Base-by-base conservation (phyloP, 1,140 invertebrate species). In the Radopholus similis region DNA sequence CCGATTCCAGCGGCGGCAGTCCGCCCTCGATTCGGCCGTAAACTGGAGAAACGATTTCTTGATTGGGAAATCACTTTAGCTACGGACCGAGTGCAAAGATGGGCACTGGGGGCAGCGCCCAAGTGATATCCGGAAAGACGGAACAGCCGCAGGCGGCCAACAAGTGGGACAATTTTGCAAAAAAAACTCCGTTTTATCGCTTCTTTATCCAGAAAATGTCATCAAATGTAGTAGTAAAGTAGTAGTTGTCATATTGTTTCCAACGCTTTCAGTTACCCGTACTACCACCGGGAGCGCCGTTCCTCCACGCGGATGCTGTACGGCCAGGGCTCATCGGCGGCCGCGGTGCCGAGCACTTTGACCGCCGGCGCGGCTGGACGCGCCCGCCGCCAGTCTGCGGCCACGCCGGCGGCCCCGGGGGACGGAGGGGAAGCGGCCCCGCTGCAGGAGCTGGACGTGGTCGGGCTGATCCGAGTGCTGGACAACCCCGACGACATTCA, bases 381-480 rank as follows among this genome's bases (percentile, higher is more conserved):
- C n/a, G n/a, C n/a, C n/a, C n/a, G n/a, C n/a, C n/a, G n/a, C n/a
- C n/a, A n/a, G n/a, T n/a, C n/a, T n/a, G n/a, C n/a, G n/a, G n/a
- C n/a, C n/a, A n/a, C n/a, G n/a, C n/a, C 62, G 62, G 62, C 34
- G n/a, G 30, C 40, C 15, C 8, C 15, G 15, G 35, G 38, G 21
- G 54, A 65, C 8, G 44, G 57, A 9, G 44, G 55, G 8, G 42
- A n/a, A n/a, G n/a, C n/a, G n/a, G n/a, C n/a, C n/a, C n/a, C n/a
- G n/a, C n/a, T 76, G n/a, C 72, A 70, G 5, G 75, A 76, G 60
- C 21, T 76, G 63, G 75, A 77, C 49, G 77, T 80, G 30, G 72
- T 83, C 37, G 80, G 81, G 5, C 68, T 83, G 35, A 68, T 80
- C 34, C 59, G 81, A 9, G 78, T 80, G 11, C 51, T 80, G 18